phyloP scores from a whole-genome alignment of 2,888 invertebrate genomes.

The Ditula angustiorana region DNA sequence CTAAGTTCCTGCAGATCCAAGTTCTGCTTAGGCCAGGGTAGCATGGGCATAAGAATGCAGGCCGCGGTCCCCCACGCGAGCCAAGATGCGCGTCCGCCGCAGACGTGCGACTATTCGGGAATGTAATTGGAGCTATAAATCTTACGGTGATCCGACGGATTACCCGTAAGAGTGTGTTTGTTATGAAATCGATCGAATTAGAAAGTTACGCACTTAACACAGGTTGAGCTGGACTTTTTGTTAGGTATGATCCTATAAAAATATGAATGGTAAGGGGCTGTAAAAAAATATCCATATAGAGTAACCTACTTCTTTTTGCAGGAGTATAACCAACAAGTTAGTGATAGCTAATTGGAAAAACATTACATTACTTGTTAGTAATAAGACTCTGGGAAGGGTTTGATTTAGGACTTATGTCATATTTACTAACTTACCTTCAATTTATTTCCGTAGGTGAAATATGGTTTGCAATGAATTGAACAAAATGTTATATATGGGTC shows the following conservation, averaged over 20 bases:
- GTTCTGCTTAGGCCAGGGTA: not conserved
- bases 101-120: slow-evolving; percentile 26
- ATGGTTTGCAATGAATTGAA: no score
- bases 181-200: slow-evolving; percentile 29
- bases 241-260: not conserved
- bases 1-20: no score
- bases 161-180: slow-evolving; percentile 14
- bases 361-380: no score
- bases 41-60: not conserved
- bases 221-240: not conserved
- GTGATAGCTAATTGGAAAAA: no score
- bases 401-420: no score
- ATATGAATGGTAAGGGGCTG: not conserved
- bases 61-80: slow-evolving; percentile 22
- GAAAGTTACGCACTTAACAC: slow-evolving; percentile 11
- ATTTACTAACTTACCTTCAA: no score
- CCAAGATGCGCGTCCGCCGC: slow-evolving; percentile 10
- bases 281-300: no score
- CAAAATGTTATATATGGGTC: no score
- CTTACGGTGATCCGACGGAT: slow-evolving; percentile 18
- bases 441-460: no score
- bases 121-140: slow-evolving; percentile 37
- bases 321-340: no score
- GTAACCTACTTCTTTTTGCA: no score
- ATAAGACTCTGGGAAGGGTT: no score